Evolutionary conservation across 2,888 invertebrate species (phyloP).

Genomic region (Ochropleura leucogaster): DNA sequence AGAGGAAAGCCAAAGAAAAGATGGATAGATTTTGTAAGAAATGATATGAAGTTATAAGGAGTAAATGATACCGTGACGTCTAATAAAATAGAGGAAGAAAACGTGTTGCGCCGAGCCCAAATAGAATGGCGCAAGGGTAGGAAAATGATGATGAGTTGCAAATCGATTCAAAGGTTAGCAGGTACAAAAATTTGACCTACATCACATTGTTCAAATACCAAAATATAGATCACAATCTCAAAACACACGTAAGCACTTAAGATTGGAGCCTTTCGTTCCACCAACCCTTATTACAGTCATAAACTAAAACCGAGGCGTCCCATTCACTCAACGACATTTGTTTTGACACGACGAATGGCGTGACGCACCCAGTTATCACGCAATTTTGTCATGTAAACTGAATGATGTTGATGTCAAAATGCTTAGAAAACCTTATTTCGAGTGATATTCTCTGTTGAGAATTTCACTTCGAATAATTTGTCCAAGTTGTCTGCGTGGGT

Average conservation of each 20-base stretch:
- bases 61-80: too few relatives aligned
- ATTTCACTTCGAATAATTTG: conserved; percentile 38
- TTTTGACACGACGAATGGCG: conserved; percentile 50
- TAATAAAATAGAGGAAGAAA: too few relatives aligned
- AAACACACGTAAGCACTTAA: conserved; percentile 42
- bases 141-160: not conserved
- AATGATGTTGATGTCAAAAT: conserved; percentile 47
- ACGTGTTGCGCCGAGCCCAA: too few relatives aligned
- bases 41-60: too few relatives aligned
- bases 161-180: not conserved
- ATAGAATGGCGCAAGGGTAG: too few relatives aligned
- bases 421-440: conserved; percentile 38
- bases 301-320: conserved; percentile 52
- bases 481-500: conserved; percentile 29
- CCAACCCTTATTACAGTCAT: conserved; percentile 42
- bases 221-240: conserved; percentile 22
- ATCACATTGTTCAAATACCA: conserved; percentile 14
- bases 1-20: too few relatives aligned
- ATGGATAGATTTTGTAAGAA: too few relatives aligned
- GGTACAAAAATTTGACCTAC: not conserved
- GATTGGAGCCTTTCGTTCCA: conserved; percentile 31
- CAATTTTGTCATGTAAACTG: conserved; percentile 50
- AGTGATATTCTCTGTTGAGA: conserved; percentile 19
- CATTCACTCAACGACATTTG: conserved; percentile 48
- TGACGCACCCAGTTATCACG: conserved; percentile 53